Base-by-base conservation (phyloP, 2,113 vertebrate genomes). In the Pantherophis guttatus region DNA sequence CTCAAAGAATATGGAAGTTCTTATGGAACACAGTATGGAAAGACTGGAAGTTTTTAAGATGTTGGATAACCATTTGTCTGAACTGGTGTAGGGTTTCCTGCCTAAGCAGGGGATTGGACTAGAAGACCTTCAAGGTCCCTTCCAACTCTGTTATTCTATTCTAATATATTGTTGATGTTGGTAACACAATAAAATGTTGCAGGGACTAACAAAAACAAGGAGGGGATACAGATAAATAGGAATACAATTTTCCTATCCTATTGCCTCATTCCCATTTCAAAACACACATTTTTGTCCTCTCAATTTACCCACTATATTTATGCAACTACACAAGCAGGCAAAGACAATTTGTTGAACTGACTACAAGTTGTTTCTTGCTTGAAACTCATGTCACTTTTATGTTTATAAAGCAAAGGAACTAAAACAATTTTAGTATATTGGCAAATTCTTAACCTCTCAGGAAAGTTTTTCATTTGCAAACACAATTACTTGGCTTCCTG, bases 401-500 rank as follows among this genome's bases (percentile, higher is more conserved):
- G 65, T 33, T 75, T 81, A 44, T 7, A 81, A 88, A 94, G 52
- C 75, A 89, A 50, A 48, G 90, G 93, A 92, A 2, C 86, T 89
- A 86, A 58, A 57, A 48, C 58, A 19, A 92, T 94, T 95, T 91
- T 93, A 75, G 53, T 59, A 91, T 93, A 92, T 0, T 86, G 91
- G 75, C 94, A 92, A 94, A 58, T 53, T 39, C 91, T 65, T 94
- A 90, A 86, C 92, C 90, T 90, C 93, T 93, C 86, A 93, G 54
- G 93, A 91, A 96, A 94, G 93, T 93, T 65, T 21, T 59, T 93
- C 92, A 94, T 96, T 90, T 95, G 87, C 85, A 54, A 93, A 55
- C 94, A 93, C 95, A 96, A 91, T 95, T 95, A 94, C 93, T 24
- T 94, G 39, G 88, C 94, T 96, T 96, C 95, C 93, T 85, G 92